Conservation (phyloP, 2,797 vertebrate genomes). For the Bovichtus variegatus region DNA sequence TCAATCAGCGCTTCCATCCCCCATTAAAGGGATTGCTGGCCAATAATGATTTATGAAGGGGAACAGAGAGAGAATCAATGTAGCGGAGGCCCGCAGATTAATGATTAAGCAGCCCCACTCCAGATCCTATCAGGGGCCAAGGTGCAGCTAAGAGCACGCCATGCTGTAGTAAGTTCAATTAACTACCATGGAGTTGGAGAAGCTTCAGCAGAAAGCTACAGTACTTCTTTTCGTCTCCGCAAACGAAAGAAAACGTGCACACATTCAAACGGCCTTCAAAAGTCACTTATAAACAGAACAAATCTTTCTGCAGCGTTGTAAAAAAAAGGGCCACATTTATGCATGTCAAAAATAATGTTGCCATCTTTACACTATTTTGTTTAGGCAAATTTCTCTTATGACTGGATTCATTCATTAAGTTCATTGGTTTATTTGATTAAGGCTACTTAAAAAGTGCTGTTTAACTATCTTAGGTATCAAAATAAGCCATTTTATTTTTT, state of each 20-base stretch:
- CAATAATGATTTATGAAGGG: conserved; percentile 77
- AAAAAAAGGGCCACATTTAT: neutral
- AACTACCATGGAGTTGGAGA: conserved; percentile 35
- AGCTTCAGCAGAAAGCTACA: conserved; percentile 20
- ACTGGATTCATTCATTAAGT: neutral
- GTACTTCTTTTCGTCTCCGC: neutral
- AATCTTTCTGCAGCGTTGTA: neutral
- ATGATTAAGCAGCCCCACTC: conserved; percentile 70
- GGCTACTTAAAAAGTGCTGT: neutral
- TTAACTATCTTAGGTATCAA: neutral
- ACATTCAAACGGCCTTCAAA: conserved; percentile 11
- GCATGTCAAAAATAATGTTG: neutral
- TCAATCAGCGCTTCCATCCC: conserved; percentile 70
- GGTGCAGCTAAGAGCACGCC: conserved; percentile 48
- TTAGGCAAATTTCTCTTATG: neutral
- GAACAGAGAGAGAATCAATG: conserved; percentile 75
- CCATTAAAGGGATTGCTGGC: conserved; percentile 69
- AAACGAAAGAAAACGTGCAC: conserved; percentile 5
- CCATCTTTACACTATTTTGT: neutral
- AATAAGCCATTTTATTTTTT: conserved; percentile 23
- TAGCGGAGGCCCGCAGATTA: conserved; percentile 70
- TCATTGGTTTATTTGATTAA: neutral
- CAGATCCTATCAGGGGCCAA: conserved; percentile 50
- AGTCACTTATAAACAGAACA: neutral
- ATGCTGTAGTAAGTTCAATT: conserved; percentile 54